phyloP scores from a whole-genome alignment of 2,113 vertebrate genomes.

The Pseudorhombus dupliciocellatus region DNA sequence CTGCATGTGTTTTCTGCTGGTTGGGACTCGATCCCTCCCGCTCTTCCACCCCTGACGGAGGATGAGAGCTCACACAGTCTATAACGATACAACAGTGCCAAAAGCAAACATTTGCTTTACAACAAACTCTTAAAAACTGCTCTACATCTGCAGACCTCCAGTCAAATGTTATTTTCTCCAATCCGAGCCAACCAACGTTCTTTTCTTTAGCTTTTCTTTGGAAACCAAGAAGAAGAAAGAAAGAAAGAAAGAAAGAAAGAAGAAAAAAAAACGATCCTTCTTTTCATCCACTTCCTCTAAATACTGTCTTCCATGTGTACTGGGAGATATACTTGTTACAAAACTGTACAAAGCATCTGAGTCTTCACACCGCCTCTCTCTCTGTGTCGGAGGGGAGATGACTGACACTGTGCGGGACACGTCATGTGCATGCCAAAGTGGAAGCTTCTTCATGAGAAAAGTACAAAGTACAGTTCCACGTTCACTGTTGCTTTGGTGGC shows the following conservation, averaged over 20 bases:
- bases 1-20: constrained; percentile 82
- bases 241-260: constrained; percentile 38
- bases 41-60: constrained; percentile 33
- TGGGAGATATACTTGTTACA: constrained; percentile 67
- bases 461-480: constrained; percentile 51
- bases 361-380: constrained; percentile 60
- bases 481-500: constrained; percentile 72
- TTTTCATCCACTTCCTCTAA: constrained; percentile 75
- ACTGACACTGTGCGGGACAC: constrained; percentile 76
- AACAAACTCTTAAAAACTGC: constrained; percentile 39
- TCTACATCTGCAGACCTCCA: constrained; percentile 45
- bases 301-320: constrained; percentile 80
- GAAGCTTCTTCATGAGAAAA: constrained; percentile 70
- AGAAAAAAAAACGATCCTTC: constrained; percentile 13
- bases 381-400: constrained; percentile 19
- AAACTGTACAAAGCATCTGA: constrained; percentile 74
- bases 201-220: constrained; percentile 30
- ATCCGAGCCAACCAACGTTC: constrained; percentile 46
- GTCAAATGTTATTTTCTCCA: constrained; percentile 17
- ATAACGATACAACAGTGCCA: constrained; percentile 64
- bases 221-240: constrained; percentile 27
- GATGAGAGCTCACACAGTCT: constrained; percentile 36
- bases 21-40: constrained; percentile 59
- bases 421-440: constrained; percentile 82
- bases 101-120: constrained; percentile 57